phyloP scores from a whole-genome alignment of 2,797 vertebrate species.

The Microctenopoma steveboyesi region DNA sequence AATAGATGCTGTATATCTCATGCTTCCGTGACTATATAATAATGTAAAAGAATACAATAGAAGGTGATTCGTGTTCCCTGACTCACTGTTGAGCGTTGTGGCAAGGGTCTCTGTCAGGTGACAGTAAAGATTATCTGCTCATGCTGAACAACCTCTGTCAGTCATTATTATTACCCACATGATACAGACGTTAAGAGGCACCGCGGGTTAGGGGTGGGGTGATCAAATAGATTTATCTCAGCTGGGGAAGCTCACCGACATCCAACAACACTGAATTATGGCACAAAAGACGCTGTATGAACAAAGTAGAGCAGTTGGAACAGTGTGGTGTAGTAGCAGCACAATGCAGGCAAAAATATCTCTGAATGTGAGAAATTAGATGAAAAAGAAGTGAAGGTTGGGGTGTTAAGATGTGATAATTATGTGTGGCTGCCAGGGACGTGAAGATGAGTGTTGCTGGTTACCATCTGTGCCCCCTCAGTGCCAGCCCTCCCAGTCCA shows the following conservation, averaged over 20 bases:
- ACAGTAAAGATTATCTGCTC: conserved; percentile 60
- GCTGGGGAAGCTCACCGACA: conserved; percentile 12
- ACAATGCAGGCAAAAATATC: conserved; percentile 49
- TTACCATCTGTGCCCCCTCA: conserved; percentile 72
- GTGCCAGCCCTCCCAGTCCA: conserved; percentile 58
- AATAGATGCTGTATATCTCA: conserved; percentile 48
- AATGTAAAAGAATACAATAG: conserved; percentile 31
- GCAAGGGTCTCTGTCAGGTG: conserved; percentile 48
- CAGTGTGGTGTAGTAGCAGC: conserved; percentile 31
- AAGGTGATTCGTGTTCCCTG: conserved; percentile 55
- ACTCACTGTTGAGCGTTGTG: conserved; percentile 27
- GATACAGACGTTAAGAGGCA: conserved; percentile 49
- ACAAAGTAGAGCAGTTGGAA: conserved; percentile 41
- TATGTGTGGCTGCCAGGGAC: conserved; percentile 64
- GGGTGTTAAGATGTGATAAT: conserved; percentile 70
- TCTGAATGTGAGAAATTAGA: conserved; percentile 55
- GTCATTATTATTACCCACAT: conserved; percentile 47
- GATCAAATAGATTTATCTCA: conserved; percentile 52
- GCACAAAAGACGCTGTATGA: conserved; percentile 36
- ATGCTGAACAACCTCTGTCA: conserved; percentile 44
- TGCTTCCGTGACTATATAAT: conserved; percentile 42
- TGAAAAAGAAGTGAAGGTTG: conserved; percentile 47
- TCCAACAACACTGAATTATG: conserved; percentile 27
- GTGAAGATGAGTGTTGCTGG: conserved; percentile 68
- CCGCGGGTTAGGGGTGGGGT: conserved; percentile 25